phyloP scores from a whole-genome alignment of 2,888 invertebrate species.

The Synanthedon vespiformis region DNA sequence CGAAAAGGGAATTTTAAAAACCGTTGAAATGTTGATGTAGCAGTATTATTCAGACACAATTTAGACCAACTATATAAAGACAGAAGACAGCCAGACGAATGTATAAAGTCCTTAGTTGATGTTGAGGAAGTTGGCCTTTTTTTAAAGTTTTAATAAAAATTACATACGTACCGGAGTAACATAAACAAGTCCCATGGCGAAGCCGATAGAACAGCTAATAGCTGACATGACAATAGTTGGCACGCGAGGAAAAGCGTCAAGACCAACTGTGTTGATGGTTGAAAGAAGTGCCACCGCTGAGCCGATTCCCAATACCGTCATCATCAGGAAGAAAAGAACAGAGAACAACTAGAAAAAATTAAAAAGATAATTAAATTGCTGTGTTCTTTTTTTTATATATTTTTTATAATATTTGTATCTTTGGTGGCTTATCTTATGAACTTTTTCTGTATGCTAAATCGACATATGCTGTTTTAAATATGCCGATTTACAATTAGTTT shows the following conservation, averaged over 20 bases:
- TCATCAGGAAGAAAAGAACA: constrained; percentile 85
- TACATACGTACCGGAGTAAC: constrained; percentile 76
- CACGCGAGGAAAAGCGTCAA: constrained; percentile 75
- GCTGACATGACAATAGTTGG: constrained; percentile 73
- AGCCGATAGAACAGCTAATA: constrained; percentile 65
- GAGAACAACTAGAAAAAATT: constrained; percentile 73
- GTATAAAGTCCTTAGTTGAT: not conserved
- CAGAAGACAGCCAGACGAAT: not conserved
- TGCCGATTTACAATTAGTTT: too few relatives aligned
- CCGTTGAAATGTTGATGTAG: too few relatives aligned
- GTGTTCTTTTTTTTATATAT: too few relatives aligned
- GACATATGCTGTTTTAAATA: too few relatives aligned
- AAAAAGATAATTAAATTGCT: not conserved
- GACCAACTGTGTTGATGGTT: constrained; percentile 75
- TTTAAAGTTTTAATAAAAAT: not conserved
- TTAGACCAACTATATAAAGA: too few relatives aligned
- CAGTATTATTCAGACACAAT: too few relatives aligned
- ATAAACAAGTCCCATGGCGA: constrained; percentile 76
- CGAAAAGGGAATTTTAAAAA: too few relatives aligned
- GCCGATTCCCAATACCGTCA: constrained; percentile 82
- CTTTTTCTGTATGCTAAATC: too few relatives aligned
- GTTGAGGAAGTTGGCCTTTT: constrained; percentile 5
- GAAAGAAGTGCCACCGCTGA: constrained; percentile 79
- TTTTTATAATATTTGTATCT: too few relatives aligned
- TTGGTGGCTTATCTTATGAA: too few relatives aligned